Evolutionary conservation across 2,113 vertebrate species (phyloP).

Genomic region (Syrmaticus mikado): DNA sequence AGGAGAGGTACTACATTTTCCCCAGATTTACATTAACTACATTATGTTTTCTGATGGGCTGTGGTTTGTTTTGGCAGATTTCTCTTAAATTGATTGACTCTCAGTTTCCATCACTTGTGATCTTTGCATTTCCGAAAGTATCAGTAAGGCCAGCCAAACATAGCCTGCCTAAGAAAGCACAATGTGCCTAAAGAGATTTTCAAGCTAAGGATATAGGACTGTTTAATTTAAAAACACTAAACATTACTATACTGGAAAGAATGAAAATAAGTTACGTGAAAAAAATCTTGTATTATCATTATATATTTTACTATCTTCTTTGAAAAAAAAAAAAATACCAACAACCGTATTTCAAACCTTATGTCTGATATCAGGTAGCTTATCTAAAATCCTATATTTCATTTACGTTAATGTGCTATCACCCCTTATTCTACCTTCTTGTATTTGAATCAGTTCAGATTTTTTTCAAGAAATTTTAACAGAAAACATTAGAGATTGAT

Average conservation of each 20-base stretch:
- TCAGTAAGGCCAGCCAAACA: neutral
- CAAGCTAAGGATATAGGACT: neutral
- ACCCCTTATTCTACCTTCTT: neutral
- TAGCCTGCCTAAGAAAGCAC: neutral
- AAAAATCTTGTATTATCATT: neutral
- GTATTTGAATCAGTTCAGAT: neutral
- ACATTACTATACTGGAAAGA: neutral
- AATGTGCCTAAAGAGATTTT: neutral
- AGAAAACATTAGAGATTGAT: neutral
- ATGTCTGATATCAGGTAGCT: neutral
- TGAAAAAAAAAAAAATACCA: neutral
- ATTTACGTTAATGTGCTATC: neutral
- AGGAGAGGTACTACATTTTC: neutral
- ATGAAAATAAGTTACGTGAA: neutral
- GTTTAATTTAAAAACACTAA: neutral
- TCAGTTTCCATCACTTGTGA: slow-evolving; percentile 19
- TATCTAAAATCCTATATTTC: neutral
- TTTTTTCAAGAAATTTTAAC: neutral
- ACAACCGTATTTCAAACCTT: neutral
- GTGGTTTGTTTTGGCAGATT: slow-evolving; percentile 29
- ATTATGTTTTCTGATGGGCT: neutral
- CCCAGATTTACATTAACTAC: neutral
- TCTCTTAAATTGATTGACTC: slow-evolving; percentile 5
- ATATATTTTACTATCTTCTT: neutral
- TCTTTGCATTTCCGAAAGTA: slow-evolving; percentile 20